Conservation (phyloP, 2,797 vertebrate genomes). For the Arrhamphus sclerolepis region DNA sequence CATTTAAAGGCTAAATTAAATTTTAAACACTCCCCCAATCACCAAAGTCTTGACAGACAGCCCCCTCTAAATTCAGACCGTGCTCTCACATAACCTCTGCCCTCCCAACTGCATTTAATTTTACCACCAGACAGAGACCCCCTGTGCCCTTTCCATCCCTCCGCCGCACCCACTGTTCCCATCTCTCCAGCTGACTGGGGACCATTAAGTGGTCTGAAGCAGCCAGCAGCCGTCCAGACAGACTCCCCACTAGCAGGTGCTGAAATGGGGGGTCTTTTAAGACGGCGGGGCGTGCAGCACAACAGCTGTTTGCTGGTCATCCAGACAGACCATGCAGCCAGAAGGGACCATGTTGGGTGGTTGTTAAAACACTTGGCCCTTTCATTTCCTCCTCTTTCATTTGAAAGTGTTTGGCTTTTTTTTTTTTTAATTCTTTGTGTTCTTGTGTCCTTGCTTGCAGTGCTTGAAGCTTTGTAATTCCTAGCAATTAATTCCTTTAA, state of each 20-base stretch:
- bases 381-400: constrained; percentile 47
- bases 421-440: background rate
- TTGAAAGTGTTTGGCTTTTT: constrained; percentile 18
- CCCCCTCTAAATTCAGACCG: constrained; percentile 22
- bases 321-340: constrained; percentile 62
- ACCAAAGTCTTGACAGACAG: constrained; percentile 23
- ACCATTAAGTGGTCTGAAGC: constrained; percentile 66
- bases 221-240: constrained; percentile 68
- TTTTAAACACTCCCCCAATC: constrained; percentile 11
- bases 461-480: background rate
- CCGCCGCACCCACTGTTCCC: constrained; percentile 36
- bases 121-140: constrained; percentile 59
- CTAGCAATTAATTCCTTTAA: background rate
- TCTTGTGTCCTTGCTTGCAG: background rate
- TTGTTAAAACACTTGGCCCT: constrained; percentile 51
- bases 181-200: constrained; percentile 71
- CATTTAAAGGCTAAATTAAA: background rate
- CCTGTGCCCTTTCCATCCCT: constrained; percentile 26
- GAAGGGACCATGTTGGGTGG: constrained; percentile 62
- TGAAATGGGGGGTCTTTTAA: constrained; percentile 63
- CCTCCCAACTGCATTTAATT: constrained; percentile 44
- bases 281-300: constrained; percentile 69
- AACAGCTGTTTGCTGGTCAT: constrained; percentile 75
- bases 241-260: constrained; percentile 74
- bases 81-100: constrained; percentile 44